Evolutionary conservation across 2,797 vertebrate genomes (phyloP), one percentile per base, ranked within the genome.

Genomic region (Rhinogobio ventralis): DNA sequence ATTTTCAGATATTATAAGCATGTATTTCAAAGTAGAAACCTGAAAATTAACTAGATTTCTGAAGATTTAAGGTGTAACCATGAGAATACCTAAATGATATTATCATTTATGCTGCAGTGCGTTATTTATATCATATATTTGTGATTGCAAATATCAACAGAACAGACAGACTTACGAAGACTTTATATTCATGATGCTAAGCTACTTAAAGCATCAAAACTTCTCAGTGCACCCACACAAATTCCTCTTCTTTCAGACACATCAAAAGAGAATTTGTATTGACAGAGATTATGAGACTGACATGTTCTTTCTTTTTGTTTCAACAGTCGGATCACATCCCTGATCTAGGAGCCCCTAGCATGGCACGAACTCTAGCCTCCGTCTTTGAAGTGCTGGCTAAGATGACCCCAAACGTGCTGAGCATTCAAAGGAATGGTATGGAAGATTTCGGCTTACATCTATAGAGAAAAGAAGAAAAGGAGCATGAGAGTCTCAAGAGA

Each of bases 231-330:
- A 49, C 33, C 46, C 20, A 57, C 64, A 60, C 20, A 79, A 84
- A 46, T 53, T 39, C 69, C 36, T 82, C 80, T 25, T 57, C 25
- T 62, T 75, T 67, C 36, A 82, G 76, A 76, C 39, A 83, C 75
- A 77, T 88, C 86, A 78, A 88, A 88, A 82, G 74, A 82, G 49
- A 67, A 25, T 36, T 82, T 67, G 66, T 84, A 86, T 86, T 81
- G 84, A 86, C 74, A 45, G 71, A 83, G 89, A 88, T 88, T 84
- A 86, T 83, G 84, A 73, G 81, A 78, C 55, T 81, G 87, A 73
- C 64, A 11, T 53, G 67, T 77, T 84, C 74, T 49, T 78, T 84
- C 76, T 64, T 66, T 82, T 81, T 71, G 80, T 78, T 87, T 84
- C 42, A 36, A 55, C 45, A 33, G 53, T 79, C 49, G 20, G 66